phyloP scores from a whole-genome alignment of 2,113 vertebrate genomes.

The Riparia riparia region DNA sequence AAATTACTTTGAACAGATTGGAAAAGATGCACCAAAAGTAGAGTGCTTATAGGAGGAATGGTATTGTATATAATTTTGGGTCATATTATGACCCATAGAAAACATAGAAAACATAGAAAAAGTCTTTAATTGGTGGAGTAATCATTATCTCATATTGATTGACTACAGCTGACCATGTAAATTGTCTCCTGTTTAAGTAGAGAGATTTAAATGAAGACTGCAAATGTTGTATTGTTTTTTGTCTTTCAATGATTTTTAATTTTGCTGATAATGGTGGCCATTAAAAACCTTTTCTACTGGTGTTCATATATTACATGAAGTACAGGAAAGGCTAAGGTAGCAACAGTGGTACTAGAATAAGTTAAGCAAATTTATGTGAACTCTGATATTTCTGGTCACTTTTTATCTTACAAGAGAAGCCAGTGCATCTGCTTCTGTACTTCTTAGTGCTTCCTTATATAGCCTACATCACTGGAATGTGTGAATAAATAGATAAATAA shows the following conservation, averaged over 20 bases:
- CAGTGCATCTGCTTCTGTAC: background rate
- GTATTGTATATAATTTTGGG: background rate
- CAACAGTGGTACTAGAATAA: background rate
- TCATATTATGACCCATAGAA: background rate
- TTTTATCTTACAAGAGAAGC: background rate
- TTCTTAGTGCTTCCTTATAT: background rate
- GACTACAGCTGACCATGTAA: background rate
- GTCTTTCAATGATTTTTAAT: background rate
- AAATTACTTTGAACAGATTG: background rate
- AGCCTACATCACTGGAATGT: background rate
- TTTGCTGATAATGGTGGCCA: background rate
- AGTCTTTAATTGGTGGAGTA: background rate
- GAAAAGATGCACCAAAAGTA: background rate
- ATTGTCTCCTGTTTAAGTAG: background rate
- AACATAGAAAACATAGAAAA: background rate
- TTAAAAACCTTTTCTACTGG: background rate
- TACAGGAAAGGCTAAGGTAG: background rate
- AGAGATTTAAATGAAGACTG: background rate
- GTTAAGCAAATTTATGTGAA: background rate
- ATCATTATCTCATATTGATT: background rate
- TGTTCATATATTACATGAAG: background rate
- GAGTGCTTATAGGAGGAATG: background rate
- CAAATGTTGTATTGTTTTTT: background rate
- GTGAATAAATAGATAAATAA: background rate
- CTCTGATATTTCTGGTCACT: background rate